Evolutionary conservation across 1,140 invertebrate species (phyloP).

Genomic region (Phthorimaea operculella): DNA sequence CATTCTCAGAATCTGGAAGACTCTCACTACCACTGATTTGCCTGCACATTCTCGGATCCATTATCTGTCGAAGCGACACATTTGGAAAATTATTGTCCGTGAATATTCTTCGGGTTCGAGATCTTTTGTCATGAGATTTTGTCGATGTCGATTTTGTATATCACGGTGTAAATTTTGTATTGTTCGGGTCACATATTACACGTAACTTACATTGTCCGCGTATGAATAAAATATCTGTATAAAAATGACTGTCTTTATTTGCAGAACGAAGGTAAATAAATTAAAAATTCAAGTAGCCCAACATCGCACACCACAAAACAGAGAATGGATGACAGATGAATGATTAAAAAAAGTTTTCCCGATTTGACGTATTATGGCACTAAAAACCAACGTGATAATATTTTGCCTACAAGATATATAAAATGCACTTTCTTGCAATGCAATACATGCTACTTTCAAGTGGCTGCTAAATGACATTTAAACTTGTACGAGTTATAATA

Average conservation of each 20-base stretch:
- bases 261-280: constrained; percentile 43
- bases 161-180: constrained; percentile 33
- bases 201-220: constrained; percentile 36
- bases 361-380: not conserved
- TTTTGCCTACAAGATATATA: not conserved
- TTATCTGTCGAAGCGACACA: constrained; percentile 65
- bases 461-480: not conserved
- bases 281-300: constrained; percentile 19
- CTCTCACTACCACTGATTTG: constrained; percentile 65
- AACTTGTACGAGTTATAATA: not conserved
- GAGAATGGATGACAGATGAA: constrained; percentile 4
- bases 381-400: constrained; percentile 17
- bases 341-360: not conserved
- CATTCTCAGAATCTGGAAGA: constrained; percentile 60
- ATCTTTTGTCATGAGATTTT: constrained; percentile 36
- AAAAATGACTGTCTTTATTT: constrained; percentile 38
- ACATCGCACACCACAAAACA: constrained; percentile 18
- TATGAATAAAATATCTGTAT: constrained; percentile 37
- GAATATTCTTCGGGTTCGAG: constrained; percentile 11
- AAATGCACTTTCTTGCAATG: not conserved
- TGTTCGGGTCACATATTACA: constrained; percentile 30
- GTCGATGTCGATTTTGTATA: constrained; percentile 10
- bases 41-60: constrained; percentile 66
- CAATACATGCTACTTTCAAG: not conserved
- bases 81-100: constrained; percentile 48